Evolutionary conservation across 2,888 invertebrate genomes (phyloP), one percentile per base, ranked within the genome.

Genomic region (Dendrolimus pini): DNA sequence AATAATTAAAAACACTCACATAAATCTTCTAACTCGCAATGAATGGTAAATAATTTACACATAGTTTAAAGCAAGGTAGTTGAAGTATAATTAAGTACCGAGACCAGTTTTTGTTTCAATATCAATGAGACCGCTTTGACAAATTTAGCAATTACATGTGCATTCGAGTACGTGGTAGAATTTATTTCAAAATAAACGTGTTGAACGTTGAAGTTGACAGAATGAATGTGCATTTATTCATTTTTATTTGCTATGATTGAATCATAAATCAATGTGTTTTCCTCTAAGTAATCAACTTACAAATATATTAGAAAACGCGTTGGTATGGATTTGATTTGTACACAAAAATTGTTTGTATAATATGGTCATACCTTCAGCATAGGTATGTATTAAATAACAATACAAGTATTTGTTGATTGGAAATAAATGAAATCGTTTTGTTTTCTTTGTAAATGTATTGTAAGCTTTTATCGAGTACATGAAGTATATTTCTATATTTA

Each of bases 171-270:
- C 47, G 47, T 47, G 47, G 47, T 47, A 12, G 47, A 9, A 47
- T 47, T 47, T 7, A 47, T 47, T 47, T 47, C 9, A 59, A 54
- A 56, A 52, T 55, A 54, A 57, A 53, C 59, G 60, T 60, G 59
- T 60, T 61, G 58, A 62, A 58, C 61, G 59, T 60, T 61, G 58
- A 62, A 58, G 56, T 64, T 60, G 62, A 61, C 57, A 52, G 47
- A 56, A 59, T 53, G 42, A 55, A 58, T 55, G 55, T 41, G 58
- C 55, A 55, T 52, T 18, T 54, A 54, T 55, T 52, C 30, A 55
- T 14, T 9, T 47, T 55, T 41, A 8, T 47, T 47, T 12, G 12
- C 12, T 47, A 7, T 47, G 47, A 47, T 47, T 47, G 12, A 47
- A 47, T 55, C 53, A 58, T 58, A 58, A 58, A 58, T 58, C 47